Evolutionary conservation across 2,113 vertebrate genomes (phyloP).

Genomic region (Sigmodon hispidus): DNA sequence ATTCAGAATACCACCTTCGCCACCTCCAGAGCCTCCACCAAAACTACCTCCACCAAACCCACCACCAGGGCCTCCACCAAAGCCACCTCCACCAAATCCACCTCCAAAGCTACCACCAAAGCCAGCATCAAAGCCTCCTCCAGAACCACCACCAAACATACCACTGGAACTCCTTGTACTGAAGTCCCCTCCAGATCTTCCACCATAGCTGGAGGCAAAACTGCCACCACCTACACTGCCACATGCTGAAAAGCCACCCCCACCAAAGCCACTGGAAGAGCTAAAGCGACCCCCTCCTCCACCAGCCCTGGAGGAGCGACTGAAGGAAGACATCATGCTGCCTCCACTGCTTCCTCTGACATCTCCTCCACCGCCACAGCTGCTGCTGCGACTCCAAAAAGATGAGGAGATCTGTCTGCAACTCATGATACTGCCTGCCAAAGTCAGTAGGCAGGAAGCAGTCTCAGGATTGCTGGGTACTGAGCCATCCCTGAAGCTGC

Average conservation of each 20-base stretch:
- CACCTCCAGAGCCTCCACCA: neutral
- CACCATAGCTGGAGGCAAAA: conserved; percentile 57
- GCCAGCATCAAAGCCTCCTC: neutral
- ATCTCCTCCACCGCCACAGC: rapidly evolving
- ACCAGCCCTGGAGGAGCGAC: conserved; percentile 56
- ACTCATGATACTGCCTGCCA: conserved; percentile 74
- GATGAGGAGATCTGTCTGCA: conserved; percentile 75
- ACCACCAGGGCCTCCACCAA: conserved; percentile 26
- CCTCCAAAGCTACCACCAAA: conserved; percentile 53
- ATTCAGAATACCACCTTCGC: conserved; percentile 75
- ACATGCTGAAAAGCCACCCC: conserved; percentile 69
- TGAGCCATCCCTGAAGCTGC: neutral
- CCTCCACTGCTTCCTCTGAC: neutral
- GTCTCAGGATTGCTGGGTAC: neutral
- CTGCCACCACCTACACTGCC: neutral
- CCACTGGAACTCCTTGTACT: conserved; percentile 46
- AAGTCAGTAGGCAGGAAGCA: conserved; percentile 15
- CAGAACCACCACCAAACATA: conserved; percentile 65
- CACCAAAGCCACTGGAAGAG: conserved; percentile 54
- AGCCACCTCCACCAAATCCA: conserved; percentile 68
- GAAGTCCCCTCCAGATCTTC: conserved; percentile 65
- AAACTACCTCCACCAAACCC: conserved; percentile 34
- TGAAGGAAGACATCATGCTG: conserved; percentile 61
- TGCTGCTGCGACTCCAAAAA: conserved; percentile 60
- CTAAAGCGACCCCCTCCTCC: conserved; percentile 61